These are phyloP conservation scores for Campoletis sonorensis DNA, from an alignment of 1,140 invertebrate genomes.

Conservation along the genomic window DNA sequence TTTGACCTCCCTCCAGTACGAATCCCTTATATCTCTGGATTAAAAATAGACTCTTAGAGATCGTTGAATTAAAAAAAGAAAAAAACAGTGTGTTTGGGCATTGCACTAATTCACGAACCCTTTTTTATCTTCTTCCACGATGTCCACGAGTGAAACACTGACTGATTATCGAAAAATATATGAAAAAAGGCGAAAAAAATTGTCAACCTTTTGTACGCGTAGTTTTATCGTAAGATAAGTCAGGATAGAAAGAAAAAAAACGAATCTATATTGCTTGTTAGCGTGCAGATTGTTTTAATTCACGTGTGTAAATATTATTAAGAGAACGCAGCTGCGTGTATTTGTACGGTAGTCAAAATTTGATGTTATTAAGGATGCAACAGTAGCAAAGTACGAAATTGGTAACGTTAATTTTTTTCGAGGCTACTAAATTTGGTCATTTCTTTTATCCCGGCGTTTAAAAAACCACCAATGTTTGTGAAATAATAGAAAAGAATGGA, in stretches of 20 bases:
- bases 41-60: background rate
- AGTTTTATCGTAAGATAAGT: constrained; percentile 22
- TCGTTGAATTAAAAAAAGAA: constrained; percentile 21
- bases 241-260: background rate
- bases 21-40: background rate
- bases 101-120: background rate
- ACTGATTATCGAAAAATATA: constrained; percentile 7
- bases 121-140: background rate
- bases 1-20: background rate
- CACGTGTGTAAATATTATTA: constrained; percentile 24
- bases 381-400: too few relatives aligned
- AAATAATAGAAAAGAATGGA: too few relatives aligned
- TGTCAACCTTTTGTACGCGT: constrained; percentile 15
- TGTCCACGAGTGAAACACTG: constrained; percentile 6
- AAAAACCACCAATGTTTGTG: too few relatives aligned
- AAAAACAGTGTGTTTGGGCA: background rate
- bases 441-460: too few relatives aligned
- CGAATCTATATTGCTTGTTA: background rate
- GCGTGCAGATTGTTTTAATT: background rate
- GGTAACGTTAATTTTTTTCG: too few relatives aligned
- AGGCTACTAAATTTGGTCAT: too few relatives aligned
- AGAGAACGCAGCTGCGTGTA: too few relatives aligned
- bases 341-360: too few relatives aligned
- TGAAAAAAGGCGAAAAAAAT: background rate
- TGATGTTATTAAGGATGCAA: too few relatives aligned